Evolutionary conservation across 2,888 invertebrate genomes (phyloP).

Genomic region (Antitype chi): DNA sequence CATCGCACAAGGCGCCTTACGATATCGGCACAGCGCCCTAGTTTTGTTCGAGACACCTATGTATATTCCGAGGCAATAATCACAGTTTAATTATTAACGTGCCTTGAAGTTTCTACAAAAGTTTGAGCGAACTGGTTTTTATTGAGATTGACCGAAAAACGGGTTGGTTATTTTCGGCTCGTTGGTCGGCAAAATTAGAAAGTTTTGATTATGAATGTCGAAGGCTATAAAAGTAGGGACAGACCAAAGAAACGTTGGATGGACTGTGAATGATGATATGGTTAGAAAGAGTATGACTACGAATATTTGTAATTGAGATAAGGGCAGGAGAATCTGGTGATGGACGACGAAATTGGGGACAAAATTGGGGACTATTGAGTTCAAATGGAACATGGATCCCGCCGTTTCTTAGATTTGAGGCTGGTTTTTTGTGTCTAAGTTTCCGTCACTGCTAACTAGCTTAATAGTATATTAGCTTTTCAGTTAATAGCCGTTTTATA

Average conservation of each 20-base stretch:
- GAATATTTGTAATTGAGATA: too few species aligned
- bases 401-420: too few species aligned
- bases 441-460: neutral
- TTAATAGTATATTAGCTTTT: too few species aligned
- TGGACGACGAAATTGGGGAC: neutral
- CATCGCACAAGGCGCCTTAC: constrained; percentile 6
- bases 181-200: too few species aligned
- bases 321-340: too few species aligned
- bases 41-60: neutral
- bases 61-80: constrained; percentile 15
- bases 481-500: too few species aligned
- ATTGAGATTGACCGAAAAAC: constrained; percentile 5
- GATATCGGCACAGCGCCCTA: neutral
- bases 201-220: too few species aligned
- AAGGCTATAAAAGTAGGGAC: neutral
- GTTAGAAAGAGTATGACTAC: too few species aligned
- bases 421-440: neutral
- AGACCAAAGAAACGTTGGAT: too few species aligned
- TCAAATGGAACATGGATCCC: neutral
- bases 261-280: too few species aligned
- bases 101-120: constrained; percentile 6
- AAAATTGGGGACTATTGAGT: neutral
- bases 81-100: constrained; percentile 5
- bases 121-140: constrained; percentile 1
- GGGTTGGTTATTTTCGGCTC: neutral